Evolutionary conservation across 2,888 invertebrate species (phyloP).

Genomic region (Pammene aurita): DNA sequence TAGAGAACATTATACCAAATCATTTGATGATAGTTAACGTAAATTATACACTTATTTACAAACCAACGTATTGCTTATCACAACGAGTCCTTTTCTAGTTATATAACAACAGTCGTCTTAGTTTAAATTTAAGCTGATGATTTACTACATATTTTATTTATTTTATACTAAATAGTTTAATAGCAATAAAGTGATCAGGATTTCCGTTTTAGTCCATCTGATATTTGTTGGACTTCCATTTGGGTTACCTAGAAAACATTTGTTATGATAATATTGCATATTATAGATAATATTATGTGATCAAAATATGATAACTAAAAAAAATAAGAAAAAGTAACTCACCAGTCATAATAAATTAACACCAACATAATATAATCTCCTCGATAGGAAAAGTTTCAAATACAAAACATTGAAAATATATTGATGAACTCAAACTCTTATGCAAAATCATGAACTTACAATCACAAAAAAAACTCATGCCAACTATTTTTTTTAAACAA

Average conservation of each 20-base stretch:
- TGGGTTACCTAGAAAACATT: constrained; percentile 82
- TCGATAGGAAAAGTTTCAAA: constrained; percentile 41
- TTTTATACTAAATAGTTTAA: constrained; percentile 56
- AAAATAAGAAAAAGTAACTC: constrained; percentile 62
- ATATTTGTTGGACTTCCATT: constrained; percentile 78
- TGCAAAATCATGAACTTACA: constrained; percentile 31
- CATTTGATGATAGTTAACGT: constrained; percentile 63
- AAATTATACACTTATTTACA: constrained; percentile 67
- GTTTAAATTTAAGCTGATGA: constrained; percentile 41
- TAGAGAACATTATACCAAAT: constrained; percentile 46
- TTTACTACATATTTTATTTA: constrained; percentile 46
- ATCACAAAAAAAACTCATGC: constrained; percentile 37
- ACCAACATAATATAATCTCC: constrained; percentile 72
- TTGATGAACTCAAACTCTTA: constrained; percentile 16
- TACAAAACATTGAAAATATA: constrained; percentile 16
- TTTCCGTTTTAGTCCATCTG: constrained; percentile 74
- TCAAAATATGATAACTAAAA: constrained; percentile 50
- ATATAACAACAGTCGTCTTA: constrained; percentile 75
- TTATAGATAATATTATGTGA: constrained; percentile 21
- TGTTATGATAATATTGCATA: constrained; percentile 62
- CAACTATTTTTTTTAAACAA: constrained; percentile 32
- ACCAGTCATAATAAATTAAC: constrained; percentile 74
- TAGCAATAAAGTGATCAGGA: constrained; percentile 65
- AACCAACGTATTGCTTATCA: constrained; percentile 75
- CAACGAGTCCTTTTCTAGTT: constrained; percentile 71